These are phyloP conservation scores for Gnatocerus cornutus DNA, from an alignment of 2,888 invertebrate genomes.

Conservation along the genomic window DNA sequence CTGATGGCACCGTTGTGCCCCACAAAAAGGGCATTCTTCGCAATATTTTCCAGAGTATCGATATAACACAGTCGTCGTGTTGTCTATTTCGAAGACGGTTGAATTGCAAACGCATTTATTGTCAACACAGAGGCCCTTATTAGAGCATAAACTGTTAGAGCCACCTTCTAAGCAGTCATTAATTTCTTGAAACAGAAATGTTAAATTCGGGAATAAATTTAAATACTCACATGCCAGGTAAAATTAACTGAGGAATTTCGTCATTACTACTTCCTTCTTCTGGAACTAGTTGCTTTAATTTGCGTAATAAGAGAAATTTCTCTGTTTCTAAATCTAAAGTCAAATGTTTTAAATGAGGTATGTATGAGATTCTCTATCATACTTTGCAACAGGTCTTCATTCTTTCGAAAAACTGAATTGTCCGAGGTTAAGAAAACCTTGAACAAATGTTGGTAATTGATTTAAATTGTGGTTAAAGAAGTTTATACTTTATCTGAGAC, in stretches of 20 bases:
- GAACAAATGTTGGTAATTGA: too few relatives aligned
- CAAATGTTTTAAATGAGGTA: too few relatives aligned
- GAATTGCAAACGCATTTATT: constrained; percentile 23
- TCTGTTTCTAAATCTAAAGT: too few relatives aligned
- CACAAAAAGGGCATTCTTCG: constrained; percentile 79
- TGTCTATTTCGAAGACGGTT: neutral
- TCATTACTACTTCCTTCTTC: neutral
- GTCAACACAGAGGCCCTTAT: constrained; percentile 26
- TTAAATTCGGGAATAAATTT: neutral
- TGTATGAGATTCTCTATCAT: too few relatives aligned
- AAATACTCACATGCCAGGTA: neutral
- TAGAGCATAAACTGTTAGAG: constrained; percentile 26
- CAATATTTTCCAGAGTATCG: constrained; percentile 23
- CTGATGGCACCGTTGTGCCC: constrained; percentile 69
- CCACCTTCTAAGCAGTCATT: constrained; percentile 39
- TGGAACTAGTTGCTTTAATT: too few relatives aligned
- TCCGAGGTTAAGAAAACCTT: too few relatives aligned
- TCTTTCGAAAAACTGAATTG: too few relatives aligned
- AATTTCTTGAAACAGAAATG: neutral
- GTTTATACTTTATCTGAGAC: too few relatives aligned
- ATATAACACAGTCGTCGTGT: constrained; percentile 4
- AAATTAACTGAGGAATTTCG: neutral
- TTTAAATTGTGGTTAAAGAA: too few relatives aligned
- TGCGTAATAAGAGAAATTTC: too few relatives aligned
- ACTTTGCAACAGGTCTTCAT: too few relatives aligned